Evolutionary conservation across 2,888 invertebrate genomes (phyloP), one percentile per base, ranked within the genome.

Genomic region (Thymelicus lineola): DNA sequence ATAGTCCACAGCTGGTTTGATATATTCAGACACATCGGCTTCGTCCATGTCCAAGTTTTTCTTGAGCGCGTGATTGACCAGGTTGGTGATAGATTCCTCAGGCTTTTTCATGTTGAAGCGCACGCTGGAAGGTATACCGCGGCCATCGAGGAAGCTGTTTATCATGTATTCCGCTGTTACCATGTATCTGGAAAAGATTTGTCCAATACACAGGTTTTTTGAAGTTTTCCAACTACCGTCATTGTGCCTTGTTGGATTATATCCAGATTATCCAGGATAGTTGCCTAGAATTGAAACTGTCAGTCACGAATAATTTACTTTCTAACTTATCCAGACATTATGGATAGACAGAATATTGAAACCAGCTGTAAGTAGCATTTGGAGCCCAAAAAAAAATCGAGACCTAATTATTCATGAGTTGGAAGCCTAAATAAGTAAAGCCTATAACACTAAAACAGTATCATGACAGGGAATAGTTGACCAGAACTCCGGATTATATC

Each of bases 1-100:
- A 81, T 97, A 97, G 17, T 95, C 94, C 0, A 97, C 94, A 2
- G 96, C 96, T 0, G 97, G 97, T 77, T 95, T 95, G 0, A 97
- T 96, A 80, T 97, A 97, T 65, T 95, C 95, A 9, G 95, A 94
- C 0, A 97, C 96, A 79, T 97, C 96, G 0, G 97, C 94, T 77
- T 96, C 95, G 78, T 96, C 95, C 78, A 96, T 94, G 73, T 95
- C 96, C 66, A 97, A 85, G 81, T 97, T 96, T 72, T 95, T 95
- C 80, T 95, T 96, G 5, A 96, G 95, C 1, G 95, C 94, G 72
- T 96, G 95, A 86, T 97, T 96, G 14, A 95, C 86, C 15, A 97
- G 89, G 55, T 95, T 94, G 0, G 96, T 95, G 55, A 97, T 91
- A 15, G 97, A 96, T 76, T 97, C 96, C 1, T 95, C 95, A 0